Evolutionary conservation across 2,888 invertebrate genomes (phyloP), one percentile per base, ranked within the genome.

Genomic region (Drosophila phalerata): DNA sequence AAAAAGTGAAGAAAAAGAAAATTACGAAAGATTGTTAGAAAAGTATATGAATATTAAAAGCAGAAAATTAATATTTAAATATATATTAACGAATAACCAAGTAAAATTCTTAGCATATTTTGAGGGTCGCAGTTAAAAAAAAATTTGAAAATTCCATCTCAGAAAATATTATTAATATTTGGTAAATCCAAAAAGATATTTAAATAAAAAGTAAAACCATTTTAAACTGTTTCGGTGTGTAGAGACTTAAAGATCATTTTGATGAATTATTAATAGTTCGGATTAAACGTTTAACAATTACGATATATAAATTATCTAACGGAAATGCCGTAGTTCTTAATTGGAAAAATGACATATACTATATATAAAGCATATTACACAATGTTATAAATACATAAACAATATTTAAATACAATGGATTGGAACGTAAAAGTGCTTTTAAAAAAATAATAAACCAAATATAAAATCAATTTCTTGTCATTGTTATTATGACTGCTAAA

Each of bases 61-160:
- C 19, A 38, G 49, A 17, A 28, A 40, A 40, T 37, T 37, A 32
- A 38, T 63, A 65, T 56, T 43, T 55, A 53, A 55, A 48, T 13
- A 19, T 61, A 15, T 61, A 53, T 37, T 38, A 30, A 37, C 15
- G 47, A 56, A 51, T 45, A 67, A 62, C 17, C 55, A 43, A 40
- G 42, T 22, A 37, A 43, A 62, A 45, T 60, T 34, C 40, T 42
- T 68, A 68, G 57, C 51, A 67, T 61, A 60, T 56, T 48, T 68
- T 65, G 75, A 68, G 51, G 65, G 72, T 76, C 72, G 37, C 76
- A 76, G 65, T 53, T 76, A n/a, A 56, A 57, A n/a, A 56, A 57
- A 34, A 25, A 57, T 43, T 47, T 28, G 30, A 58, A 55, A 65
- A 68, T 65, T 76, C 61, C 58, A 76, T 72, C 53, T 60, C 52